These are phyloP conservation scores for Festucalex cinctus DNA, from an alignment of 2,113 vertebrate genomes.

Conservation along the genomic window DNA sequence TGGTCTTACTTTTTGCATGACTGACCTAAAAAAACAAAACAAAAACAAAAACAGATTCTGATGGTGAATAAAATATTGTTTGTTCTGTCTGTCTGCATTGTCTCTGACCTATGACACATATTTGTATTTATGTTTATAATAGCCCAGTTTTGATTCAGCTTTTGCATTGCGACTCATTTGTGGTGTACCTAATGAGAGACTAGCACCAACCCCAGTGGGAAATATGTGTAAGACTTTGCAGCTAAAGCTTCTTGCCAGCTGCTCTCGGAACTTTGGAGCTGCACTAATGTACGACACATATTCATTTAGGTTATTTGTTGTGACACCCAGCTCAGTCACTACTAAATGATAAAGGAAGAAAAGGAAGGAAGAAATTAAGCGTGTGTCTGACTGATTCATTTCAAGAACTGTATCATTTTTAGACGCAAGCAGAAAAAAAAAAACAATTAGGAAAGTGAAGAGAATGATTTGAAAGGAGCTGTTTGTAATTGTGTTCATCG, in stretches of 20 bases:
- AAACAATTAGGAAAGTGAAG: conserved; percentile 38
- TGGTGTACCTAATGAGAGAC: not conserved
- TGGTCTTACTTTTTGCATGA: no score
- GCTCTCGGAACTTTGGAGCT: not conserved
- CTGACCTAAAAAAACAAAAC: no score
- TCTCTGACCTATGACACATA: no score
- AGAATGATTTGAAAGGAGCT: conserved; percentile 30
- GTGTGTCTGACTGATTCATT: conserved; percentile 28
- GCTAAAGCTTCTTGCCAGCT: not conserved
- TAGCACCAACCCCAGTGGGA: not conserved
- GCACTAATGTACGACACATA: not conserved
- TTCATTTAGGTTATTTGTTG: not conserved
- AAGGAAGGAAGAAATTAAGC: conserved; percentile 35
- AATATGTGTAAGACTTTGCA: not conserved
- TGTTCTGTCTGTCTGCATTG: no score
- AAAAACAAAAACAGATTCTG: no score
- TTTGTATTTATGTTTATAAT: not conserved
- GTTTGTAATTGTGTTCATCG: conserved; percentile 38
- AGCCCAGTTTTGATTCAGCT: not conserved
- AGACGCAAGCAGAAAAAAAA: not conserved
- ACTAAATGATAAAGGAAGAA: not conserved
- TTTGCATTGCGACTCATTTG: not conserved
- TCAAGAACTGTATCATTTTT: conserved; percentile 34
- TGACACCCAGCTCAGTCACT: not conserved
- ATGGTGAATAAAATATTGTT: no score